Percentiles rank a stretch among this genome's conserved stretches.
phyloP scores from a whole-genome alignment of 1,140 invertebrate species.

The Drosophila persimilis region DNA sequence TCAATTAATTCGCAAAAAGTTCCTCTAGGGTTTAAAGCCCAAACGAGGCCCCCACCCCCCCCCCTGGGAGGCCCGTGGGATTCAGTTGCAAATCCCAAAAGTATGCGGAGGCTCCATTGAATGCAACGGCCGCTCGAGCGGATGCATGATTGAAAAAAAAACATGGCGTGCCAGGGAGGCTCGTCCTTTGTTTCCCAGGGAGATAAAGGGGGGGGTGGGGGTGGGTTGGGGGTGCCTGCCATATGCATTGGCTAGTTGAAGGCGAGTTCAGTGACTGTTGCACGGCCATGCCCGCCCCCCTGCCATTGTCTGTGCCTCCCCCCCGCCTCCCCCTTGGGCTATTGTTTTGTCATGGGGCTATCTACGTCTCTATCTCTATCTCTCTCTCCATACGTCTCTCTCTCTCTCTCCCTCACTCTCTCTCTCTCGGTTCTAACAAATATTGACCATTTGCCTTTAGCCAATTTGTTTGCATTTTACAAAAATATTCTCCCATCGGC shows the following conservation, averaged over 20 bases:
- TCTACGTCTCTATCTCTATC: constrained; percentile 40
- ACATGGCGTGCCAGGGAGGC: constrained; percentile 24
- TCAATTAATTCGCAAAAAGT: constrained; percentile 49
- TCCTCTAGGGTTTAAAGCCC: constrained; percentile 33
- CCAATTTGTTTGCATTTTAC: constrained; percentile 74
- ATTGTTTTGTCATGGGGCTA: constrained; percentile 57
- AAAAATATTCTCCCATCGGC: constrained; percentile 45
- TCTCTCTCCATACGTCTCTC: constrained; percentile 19
- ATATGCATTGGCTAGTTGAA: constrained; percentile 32
- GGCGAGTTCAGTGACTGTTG: constrained; percentile 67
- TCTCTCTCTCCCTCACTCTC: constrained; percentile 14
- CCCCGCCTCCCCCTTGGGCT: background rate
- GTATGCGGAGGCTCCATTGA: constrained; percentile 51
- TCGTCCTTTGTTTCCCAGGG: constrained; percentile 42
- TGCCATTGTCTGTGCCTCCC: constrained; percentile 36
- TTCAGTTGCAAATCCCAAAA: constrained; percentile 75
- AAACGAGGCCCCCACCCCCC: too few species aligned
- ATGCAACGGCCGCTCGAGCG: constrained; percentile 51
- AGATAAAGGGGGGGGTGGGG: constrained; percentile 5
- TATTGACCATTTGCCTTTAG: constrained; percentile 75
- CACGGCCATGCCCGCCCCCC: constrained; percentile 39
- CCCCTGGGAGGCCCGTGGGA: background rate
- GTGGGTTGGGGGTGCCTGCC: constrained; percentile 1
- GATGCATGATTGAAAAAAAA: constrained; percentile 77
- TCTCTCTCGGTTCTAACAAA: constrained; percentile 48